Conservation (phyloP, 1,140 invertebrate genomes). For the Zeugodacus cucurbitae region DNA sequence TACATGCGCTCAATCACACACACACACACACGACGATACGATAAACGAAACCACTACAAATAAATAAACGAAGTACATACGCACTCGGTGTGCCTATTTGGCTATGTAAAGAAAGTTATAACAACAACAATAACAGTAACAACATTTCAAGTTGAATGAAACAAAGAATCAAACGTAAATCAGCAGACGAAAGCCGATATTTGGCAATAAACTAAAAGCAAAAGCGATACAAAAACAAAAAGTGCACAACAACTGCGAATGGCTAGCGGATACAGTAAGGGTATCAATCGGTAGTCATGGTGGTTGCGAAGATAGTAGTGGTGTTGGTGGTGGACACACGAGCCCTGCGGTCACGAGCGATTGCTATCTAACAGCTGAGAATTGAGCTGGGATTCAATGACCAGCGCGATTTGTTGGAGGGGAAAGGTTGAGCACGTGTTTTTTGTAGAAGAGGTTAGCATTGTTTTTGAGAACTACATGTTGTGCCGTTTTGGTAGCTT, state of each 20-base stretch:
- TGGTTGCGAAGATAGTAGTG: neutral
- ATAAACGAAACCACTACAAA: neutral
- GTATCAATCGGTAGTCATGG: neutral
- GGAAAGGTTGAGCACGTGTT: neutral
- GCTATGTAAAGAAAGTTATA: neutral
- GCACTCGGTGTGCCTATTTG: neutral
- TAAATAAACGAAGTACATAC: neutral
- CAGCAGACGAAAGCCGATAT: constrained; percentile 34
- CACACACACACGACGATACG: neutral
- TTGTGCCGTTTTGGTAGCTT: neutral
- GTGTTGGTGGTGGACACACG: neutral
- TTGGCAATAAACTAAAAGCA: constrained; percentile 23
- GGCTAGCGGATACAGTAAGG: neutral
- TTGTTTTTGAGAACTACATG: neutral
- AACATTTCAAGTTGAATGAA: neutral
- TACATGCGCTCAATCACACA: neutral
- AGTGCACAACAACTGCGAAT: neutral
- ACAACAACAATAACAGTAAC: neutral
- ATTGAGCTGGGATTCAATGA: constrained; percentile 30
- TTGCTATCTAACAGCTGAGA: constrained; percentile 29
- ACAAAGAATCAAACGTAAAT: constrained; percentile 19
- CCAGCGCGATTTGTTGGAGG: neutral
- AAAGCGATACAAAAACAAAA: neutral
- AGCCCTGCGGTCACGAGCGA: constrained; percentile 10
- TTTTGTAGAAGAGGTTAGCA: neutral